These are phyloP conservation scores for Micrasema minimum DNA, from an alignment of 1,140 invertebrate genomes.

Conservation along the genomic window DNA sequence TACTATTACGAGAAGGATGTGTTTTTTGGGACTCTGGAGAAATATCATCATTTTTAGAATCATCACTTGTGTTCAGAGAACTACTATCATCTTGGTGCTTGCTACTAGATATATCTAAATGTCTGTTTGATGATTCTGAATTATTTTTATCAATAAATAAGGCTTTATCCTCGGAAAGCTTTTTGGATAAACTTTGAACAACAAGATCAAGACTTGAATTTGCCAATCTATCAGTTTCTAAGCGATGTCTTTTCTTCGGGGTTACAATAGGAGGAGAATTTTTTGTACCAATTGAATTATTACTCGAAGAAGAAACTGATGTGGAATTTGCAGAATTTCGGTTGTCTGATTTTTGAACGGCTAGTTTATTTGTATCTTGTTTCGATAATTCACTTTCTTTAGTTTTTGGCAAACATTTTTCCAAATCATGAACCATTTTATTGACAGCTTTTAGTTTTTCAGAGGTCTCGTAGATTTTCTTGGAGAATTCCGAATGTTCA, in stretches of 20 bases:
- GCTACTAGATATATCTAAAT: conserved; percentile 50
- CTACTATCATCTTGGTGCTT: conserved; percentile 56
- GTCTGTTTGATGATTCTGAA: conserved; percentile 33
- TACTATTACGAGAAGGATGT: conserved; percentile 61
- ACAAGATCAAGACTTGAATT: conserved; percentile 63
- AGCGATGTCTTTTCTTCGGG: conserved; percentile 69
- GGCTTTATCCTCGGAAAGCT: conserved; percentile 62
- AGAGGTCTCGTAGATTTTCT: conserved; percentile 66
- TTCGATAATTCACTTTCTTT: conserved; percentile 61
- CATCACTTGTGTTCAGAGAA: conserved; percentile 47
- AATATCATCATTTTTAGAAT: conserved; percentile 44
- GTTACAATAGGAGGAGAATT: conserved; percentile 64
- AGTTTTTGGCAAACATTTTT: conserved; percentile 63
- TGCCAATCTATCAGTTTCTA: conserved; percentile 63
- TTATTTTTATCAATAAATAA: conserved; percentile 39
- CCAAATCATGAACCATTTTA: conserved; percentile 65
- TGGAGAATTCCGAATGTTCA: conserved; percentile 65
- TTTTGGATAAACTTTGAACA: conserved; percentile 64
- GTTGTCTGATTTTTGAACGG: conserved; percentile 59
- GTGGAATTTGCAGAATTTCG: conserved; percentile 7
- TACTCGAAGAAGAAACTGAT: conserved; percentile 48
- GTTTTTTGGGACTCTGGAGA: conserved; percentile 60
- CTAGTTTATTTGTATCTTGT: conserved; percentile 57
- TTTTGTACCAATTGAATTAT: conserved; percentile 31
- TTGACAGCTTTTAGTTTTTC: conserved; percentile 66